Base-by-base conservation (phyloP, 2,797 vertebrate species). In the Denticeps clupeoides region DNA sequence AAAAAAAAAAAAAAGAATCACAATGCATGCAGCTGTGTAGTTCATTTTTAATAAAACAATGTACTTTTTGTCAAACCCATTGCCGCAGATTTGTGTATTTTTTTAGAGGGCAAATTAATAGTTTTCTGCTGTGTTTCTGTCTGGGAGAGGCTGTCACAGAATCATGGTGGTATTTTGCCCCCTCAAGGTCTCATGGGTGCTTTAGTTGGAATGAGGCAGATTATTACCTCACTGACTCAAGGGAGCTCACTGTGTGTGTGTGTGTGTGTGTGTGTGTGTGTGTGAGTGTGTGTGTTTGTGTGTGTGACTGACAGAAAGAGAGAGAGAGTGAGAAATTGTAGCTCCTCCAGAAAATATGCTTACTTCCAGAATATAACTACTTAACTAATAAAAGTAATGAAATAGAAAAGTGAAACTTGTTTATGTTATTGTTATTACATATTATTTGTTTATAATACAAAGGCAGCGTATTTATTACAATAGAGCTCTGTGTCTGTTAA, bases 181-280 rank as follows among this genome's bases (percentile, higher is more conserved):
- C 41, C 49, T 48, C 38, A 56, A 63, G 50, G 51, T 58, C 57
- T 12, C 49, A 49, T 16, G 16, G 49, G 55, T 51, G 31, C 31
- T 44, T 47, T 25, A 50, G 46, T 28, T 37, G 40, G 26, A 54
- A 45, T 49, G 29, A 47, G 38, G 41, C 47, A 37, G 21, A 41
- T 29, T 41, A 50, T 53, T 49, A 25, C 28, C 22, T 21, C 21
- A 24, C 42, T 51, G 55, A 46, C 43, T 49, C 48, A 45, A 42
- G 48, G 29, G 48, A 46, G 44, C 45, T 6, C 29, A 3, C 13
- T 5, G 27, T 25, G 16, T 11, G 12, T 7, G 25, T 6, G 15
- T 45, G 2, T 45, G 25, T 52, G 49, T n/a, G 10, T 47, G 65
- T 23, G 18, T 19, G 18, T 19, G 18, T 19, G 18, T 3, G 18